Percentiles rank a stretch among this genome's conserved stretches.
These are phyloP conservation scores for Huso huso DNA, from an alignment of 2,797 vertebrate species.

Conservation along the genomic window DNA sequence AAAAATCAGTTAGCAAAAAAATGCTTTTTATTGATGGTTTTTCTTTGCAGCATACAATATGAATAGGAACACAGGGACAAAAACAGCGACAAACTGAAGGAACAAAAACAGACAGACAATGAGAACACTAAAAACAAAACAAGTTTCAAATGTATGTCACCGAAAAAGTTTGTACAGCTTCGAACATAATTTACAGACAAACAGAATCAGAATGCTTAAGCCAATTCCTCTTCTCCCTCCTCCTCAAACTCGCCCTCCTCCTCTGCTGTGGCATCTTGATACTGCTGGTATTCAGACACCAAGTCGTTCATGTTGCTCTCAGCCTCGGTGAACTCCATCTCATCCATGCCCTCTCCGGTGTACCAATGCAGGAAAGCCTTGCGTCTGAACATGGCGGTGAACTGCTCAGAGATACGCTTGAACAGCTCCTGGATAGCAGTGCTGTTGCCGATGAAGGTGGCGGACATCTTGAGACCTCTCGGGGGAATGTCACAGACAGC, in stretches of 20 bases:
- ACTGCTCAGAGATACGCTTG: constrained; percentile 80
- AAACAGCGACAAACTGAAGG: no score
- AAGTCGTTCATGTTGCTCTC: constrained; percentile 66
- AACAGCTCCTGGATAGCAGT: constrained; percentile 74
- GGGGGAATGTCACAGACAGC: constrained; percentile 58
- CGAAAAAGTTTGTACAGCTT: no score
- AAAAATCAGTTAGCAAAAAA: no score
- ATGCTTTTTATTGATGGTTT: no score
- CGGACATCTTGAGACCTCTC: constrained; percentile 53
- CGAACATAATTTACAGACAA: no score
- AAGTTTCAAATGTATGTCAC: no score
- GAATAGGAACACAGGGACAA: no score
- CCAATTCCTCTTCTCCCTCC: constrained; percentile 68
- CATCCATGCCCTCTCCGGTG: constrained; percentile 60
- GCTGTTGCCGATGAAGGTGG: constrained; percentile 54
- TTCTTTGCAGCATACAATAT: no score
- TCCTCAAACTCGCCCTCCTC: constrained; percentile 73
- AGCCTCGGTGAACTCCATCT: constrained; percentile 62
- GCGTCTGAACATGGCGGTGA: constrained; percentile 74
- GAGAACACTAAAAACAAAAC: no score
- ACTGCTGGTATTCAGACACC: constrained; percentile 63
- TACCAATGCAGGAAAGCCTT: constrained; percentile 48
- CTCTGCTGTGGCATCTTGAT: constrained; percentile 50
- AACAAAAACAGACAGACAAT: no score
- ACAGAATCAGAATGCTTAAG: constrained; percentile 29